Conservation (phyloP, 1,140 invertebrate species). For the Philaenus spumarius region DNA sequence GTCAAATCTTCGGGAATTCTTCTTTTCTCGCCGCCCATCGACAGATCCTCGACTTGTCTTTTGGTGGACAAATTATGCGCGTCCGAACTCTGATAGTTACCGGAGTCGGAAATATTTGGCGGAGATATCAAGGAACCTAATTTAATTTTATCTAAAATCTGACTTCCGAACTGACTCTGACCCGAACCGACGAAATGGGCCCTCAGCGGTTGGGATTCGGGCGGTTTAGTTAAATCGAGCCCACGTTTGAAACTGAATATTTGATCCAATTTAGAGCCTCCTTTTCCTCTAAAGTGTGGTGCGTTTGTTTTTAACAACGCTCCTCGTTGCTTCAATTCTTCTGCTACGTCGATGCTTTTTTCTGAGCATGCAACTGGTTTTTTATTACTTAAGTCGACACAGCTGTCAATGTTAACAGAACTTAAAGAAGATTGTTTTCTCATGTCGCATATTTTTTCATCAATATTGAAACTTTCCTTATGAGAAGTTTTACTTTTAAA, state of each 20-base stretch:
- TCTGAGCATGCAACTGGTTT: neutral
- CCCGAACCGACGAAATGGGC: constrained; percentile 2
- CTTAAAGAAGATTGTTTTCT: too few species aligned
- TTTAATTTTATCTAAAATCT: constrained; percentile 1
- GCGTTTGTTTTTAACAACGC: neutral
- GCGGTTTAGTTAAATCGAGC: constrained; percentile 4
- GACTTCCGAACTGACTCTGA: constrained; percentile 7
- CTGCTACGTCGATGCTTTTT: constrained; percentile 46
- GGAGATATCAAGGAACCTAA: neutral
- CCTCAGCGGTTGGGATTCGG: constrained; percentile 11
- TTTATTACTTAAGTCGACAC: neutral
- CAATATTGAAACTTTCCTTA: too few species aligned
- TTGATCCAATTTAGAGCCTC: constrained; percentile 26
- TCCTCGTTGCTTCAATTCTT: constrained; percentile 12
- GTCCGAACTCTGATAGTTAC: neutral
- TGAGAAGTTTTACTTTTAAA: too few species aligned
- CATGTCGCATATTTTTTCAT: too few species aligned
- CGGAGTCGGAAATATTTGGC: neutral
- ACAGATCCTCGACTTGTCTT: constrained; percentile 4
- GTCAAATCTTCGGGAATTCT: constrained; percentile 5
- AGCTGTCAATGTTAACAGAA: too few species aligned
- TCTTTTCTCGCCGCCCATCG: neutral
- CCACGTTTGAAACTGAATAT: constrained; percentile 23
- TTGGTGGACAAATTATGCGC: neutral
- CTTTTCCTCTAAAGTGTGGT: constrained; percentile 1